These are phyloP conservation scores for Apus apus DNA, from an alignment of 2,113 vertebrate genomes.

Conservation along the genomic window DNA sequence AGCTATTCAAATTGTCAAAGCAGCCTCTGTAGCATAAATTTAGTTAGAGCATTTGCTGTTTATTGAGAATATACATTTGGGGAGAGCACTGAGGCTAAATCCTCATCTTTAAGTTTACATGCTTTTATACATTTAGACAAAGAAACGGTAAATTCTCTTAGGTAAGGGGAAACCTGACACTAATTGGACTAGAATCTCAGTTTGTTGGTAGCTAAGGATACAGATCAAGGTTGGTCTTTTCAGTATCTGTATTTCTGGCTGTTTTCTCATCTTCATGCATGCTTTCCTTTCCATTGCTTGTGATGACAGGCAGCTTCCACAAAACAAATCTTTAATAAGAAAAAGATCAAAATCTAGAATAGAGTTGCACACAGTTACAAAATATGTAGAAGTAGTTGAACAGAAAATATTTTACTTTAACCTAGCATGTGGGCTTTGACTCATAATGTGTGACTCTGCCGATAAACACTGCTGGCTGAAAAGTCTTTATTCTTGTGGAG, in stretches of 20 bases:
- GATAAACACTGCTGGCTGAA: background rate
- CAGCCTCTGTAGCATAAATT: background rate
- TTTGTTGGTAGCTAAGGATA: background rate
- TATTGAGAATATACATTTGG: background rate
- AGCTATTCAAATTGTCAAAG: background rate
- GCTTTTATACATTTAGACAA: background rate
- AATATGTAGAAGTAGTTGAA: background rate
- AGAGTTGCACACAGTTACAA: background rate
- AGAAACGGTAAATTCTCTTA: background rate
- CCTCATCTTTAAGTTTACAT: background rate
- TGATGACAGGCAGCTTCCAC: background rate
- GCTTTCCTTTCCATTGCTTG: background rate
- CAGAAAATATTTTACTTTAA: background rate
- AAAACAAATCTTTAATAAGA: background rate
- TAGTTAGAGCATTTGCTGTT: background rate
- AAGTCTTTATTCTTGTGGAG: background rate
- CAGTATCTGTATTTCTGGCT: background rate
- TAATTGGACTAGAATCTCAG: background rate
- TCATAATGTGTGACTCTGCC: background rate
- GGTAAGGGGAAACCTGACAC: background rate
- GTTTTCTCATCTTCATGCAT: background rate
- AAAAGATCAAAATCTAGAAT: background rate
- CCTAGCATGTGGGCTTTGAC: background rate
- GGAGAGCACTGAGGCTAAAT: background rate
- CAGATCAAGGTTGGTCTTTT: background rate